Base-by-base conservation (phyloP, 1,140 invertebrate species). In the Drosophila azteca region DNA sequence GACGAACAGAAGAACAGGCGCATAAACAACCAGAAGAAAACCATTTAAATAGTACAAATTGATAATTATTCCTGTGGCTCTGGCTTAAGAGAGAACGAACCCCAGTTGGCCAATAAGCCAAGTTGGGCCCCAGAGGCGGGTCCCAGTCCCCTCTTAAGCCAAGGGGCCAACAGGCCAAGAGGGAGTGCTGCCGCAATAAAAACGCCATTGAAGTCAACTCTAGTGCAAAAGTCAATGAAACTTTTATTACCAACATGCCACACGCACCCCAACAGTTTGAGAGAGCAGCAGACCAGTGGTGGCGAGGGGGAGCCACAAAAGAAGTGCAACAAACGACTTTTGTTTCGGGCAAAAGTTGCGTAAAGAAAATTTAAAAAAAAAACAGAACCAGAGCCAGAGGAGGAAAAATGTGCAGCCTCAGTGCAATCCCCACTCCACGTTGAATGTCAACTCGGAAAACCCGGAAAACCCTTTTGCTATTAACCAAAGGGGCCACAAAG, bases 211-310 rank as follows among this genome's bases (percentile, higher is more conserved):
- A 79, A 83, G 70, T 82, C 79, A 83, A 64, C 80, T 84, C 43
- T 84, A 66, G 75, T 76, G 76, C 66, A 84, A 83, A 71, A 79
- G 80, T 83, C 79, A 81, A 84, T 79, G 79, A 83, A 83, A 83
- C 80, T 84, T 69, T 69, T 69, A 69, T 69, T 58, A 48, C 64
- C 66, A 68, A 69, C 63, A 69, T 69, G 35, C 63, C 44, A 41
- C 66, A 54, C 43, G 22, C 61, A 24, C 35, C 22, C 58, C 41
- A 44, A 24, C 45, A 49, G 35, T 39, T 26, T 26, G 24, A 4
- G 24, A 26, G 24, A 20, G 39, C 46, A 26, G 24, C 48, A 17
- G 48, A 22, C 20, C 48, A 49, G 20, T 61, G 11, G 24, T n/a
- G 29, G 11, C 29, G n/a, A 13, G 20, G 20, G 24, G 50, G 39